Evolutionary conservation across 2,113 vertebrate genomes (phyloP), one percentile per base, ranked within the genome.

Genomic region (Marmota monax): DNA sequence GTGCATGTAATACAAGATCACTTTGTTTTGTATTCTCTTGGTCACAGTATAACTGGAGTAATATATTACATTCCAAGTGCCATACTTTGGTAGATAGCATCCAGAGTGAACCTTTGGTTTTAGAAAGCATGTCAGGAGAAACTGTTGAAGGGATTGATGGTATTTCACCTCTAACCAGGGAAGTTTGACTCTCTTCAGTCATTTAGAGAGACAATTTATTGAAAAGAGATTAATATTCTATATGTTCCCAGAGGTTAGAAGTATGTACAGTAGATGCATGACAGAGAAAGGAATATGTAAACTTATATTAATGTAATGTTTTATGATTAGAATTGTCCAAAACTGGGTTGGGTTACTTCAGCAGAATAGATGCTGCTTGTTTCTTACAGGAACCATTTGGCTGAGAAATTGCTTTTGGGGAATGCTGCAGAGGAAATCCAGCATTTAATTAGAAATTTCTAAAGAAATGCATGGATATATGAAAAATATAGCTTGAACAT

Each of bases 351-450:
- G 0, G 13, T 27, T 48, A 80, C 23, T 87, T 6, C 4, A 76
- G 23, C 4, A 88, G 7, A 3, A 18, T 93, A 7, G 53, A 39
- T 63, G 39, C 45, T 83, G 4, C 4, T 63, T 83, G n/a, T 86
- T 82, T 90, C 76, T 65, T 85, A 29, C 17, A 77, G 29, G 34
- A 87, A 90, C 82, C 25, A 74, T 4, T 67, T 87, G 39, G 23
- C 37, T 63, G n/a, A 79, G 63, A n/a, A 70, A 63, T 83, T 10
- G 61, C 37, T 76, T 92, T 61, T 9, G n/a, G 39, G 11, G 18
- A 69, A 76, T 80, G 65, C 7, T 92, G 72, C 79, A 93, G 63
- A 93, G 80, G 63, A 92, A 29, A 90, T 58, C 7, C 53, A 72
- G 20, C 76, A 56, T 76, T 9, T 6, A 67, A 61, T 79, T 53